Percentiles rank a stretch among this genome's conserved stretches.
phyloP scores from a whole-genome alignment of 1,140 invertebrate genomes.

The Physella acuta region DNA sequence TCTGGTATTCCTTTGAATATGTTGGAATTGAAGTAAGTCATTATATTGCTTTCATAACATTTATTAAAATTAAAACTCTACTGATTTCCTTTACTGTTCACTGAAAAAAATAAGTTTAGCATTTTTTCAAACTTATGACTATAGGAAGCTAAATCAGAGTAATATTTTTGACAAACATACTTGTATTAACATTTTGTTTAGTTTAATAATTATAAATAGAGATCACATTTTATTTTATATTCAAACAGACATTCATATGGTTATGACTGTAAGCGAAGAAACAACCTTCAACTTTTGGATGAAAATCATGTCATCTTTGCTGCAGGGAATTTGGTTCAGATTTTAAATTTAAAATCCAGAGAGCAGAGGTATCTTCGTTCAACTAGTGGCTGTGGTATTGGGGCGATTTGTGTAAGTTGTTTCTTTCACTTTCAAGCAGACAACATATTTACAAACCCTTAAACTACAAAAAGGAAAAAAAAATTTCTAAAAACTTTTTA shows the following conservation, averaged over 20 bases:
- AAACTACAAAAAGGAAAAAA: no score
- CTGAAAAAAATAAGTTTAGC: slow-evolving; percentile 1
- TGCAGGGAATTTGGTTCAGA: slow-evolving; percentile 78
- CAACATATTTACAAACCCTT: no score
- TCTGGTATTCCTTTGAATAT: slow-evolving; percentile 54
- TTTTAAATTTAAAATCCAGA: slow-evolving; percentile 70
- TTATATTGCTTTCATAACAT: not conserved
- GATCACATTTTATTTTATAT: not conserved
- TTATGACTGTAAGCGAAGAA: slow-evolving; percentile 80
- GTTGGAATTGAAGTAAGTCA: slow-evolving; percentile 46
- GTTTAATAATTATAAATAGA: not conserved
- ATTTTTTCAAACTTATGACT: not conserved
- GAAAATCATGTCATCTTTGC: slow-evolving; percentile 73
- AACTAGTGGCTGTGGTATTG: slow-evolving; percentile 76
- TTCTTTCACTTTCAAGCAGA: no score
- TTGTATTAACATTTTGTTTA: not conserved
- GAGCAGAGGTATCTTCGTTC: slow-evolving; percentile 71
- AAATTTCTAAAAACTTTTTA: no score
- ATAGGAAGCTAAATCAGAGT: not conserved
- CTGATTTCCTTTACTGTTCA: slow-evolving; percentile 32
- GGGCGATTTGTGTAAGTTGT: slow-evolving; percentile 72
- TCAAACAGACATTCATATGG: slow-evolving; percentile 76
- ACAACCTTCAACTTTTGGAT: slow-evolving; percentile 77
- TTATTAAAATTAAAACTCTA: not conserved
- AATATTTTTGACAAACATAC: not conserved